Base-by-base conservation (phyloP, 2,888 invertebrate genomes). In the Drosophila hawaiiensis region DNA sequence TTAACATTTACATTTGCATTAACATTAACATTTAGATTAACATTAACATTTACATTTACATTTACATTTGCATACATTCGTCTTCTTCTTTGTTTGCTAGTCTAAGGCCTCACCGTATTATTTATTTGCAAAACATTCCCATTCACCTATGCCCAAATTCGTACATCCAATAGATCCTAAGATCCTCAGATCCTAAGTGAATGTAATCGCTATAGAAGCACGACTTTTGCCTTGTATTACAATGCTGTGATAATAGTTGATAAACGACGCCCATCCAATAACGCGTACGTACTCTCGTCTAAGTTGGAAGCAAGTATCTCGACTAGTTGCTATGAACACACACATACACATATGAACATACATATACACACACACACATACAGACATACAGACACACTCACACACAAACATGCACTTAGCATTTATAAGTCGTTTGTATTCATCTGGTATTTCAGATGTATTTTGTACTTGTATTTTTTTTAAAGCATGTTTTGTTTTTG, bases 211-310 rank as follows among this genome's bases (percentile, higher is more conserved):
- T 53, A 71, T 58, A 29, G 43, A 50, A 55, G 59, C 73, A 73
- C 66, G 62, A 77, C 64, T 66, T 74, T 77, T 73, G 80, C 90
- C 80, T 72, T 87, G 84, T 89, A 89, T 84, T 89, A 89, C 72
- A 70, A 73, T 73, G 69, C 84, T 84, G 84, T 84, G 84, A 84
- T 84, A 84, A 72, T 84, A 84, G 84, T 70, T 79, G 47, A 69
- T 81, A 84, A 70, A 71, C 70, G 33, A 68, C 19, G 52, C 63
- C 52, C 54, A 65, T 69, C 64, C 78, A 66, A 83, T 66, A 50
- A 43, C 50, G 63, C 58, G 29, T 53, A 19, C 25, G 39, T 66
- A 59, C 25, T 66, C 66, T 25, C 25, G 54, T 43, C 41, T 29
- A 29, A 62, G 19, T 35, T 33, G 31, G 61, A 71, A 41, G 37